Evolutionary conservation across 2,888 invertebrate genomes (phyloP).

Genomic region (Callinectes sapidus): DNA sequence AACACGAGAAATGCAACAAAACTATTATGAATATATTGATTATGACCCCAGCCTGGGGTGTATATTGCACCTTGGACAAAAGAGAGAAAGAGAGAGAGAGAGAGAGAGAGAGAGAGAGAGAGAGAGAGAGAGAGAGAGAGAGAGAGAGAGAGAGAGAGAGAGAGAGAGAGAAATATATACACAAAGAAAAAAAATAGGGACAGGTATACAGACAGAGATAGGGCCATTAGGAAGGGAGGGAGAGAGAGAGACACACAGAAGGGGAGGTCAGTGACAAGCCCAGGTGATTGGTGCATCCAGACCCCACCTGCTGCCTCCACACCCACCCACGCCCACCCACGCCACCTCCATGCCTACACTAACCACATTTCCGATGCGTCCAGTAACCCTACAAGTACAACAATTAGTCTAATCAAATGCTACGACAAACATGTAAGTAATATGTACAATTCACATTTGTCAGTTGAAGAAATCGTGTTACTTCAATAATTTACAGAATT

Average conservation of each 20-base stretch:
- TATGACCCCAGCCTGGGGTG: conserved; percentile 42
- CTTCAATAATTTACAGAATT: conserved; percentile 24
- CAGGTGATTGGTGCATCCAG: conserved; percentile 53
- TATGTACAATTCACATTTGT: conserved; percentile 30
- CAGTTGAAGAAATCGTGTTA: neutral
- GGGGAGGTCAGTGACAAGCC: neutral
- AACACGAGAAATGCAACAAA: conserved; percentile 32
- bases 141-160: conserved; percentile 25
- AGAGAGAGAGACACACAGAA: neutral
- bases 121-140: conserved; percentile 19
- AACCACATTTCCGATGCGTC: neutral
- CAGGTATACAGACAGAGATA: neutral
- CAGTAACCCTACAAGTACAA: neutral
- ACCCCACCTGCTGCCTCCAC: conserved; percentile 60
- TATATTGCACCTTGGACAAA: conserved; percentile 45
- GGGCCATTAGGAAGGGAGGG: neutral
- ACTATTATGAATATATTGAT: conserved; percentile 46
- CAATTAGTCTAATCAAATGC: conserved; percentile 28
- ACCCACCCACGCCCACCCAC: conserved; percentile 46
- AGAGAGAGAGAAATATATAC: neutral
- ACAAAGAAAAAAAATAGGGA: neutral
- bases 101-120: conserved; percentile 14
- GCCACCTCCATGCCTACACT: conserved; percentile 32
- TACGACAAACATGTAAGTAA: conserved; percentile 4
- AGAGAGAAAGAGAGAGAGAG: conserved; percentile 27